Percentiles rank a stretch among this genome's conserved stretches.
Conservation (phyloP, 2,888 invertebrate species). For the Malthinus seriepunctatus region DNA sequence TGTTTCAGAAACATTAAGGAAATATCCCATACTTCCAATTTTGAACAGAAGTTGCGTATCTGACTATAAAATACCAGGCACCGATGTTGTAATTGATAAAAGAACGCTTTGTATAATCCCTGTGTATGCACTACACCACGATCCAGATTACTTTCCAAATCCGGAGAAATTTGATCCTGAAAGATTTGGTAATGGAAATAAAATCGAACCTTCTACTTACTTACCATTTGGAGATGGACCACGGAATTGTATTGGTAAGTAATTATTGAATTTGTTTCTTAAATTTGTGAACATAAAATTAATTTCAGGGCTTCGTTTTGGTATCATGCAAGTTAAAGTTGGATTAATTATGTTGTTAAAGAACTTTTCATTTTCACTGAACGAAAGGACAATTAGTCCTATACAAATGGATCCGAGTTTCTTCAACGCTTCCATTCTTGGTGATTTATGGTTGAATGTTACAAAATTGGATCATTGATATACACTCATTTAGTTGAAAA, state of each 20-base stretch:
- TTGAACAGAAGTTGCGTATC: conserved; percentile 38
- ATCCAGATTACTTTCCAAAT: conserved; percentile 43
- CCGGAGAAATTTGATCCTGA: conserved; percentile 47
- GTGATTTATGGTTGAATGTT: conserved; percentile 30
- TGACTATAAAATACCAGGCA: conserved; percentile 37
- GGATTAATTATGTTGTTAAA: conserved; percentile 29
- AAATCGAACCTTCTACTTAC: conserved; percentile 34
- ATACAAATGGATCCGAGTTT: conserved; percentile 25
- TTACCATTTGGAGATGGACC: conserved; percentile 41
- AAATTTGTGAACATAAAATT: not conserved
- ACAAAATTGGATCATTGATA: no score
- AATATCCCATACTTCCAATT: conserved; percentile 44
- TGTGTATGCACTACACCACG: conserved; percentile 42
- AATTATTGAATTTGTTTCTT: not conserved
- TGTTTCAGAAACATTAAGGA: conserved; percentile 45
- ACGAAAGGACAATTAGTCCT: conserved; percentile 31
- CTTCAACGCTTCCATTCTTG: conserved; percentile 22
- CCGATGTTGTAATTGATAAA: conserved; percentile 33
- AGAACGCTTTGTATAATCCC: conserved; percentile 37
- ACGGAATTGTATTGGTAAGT: conserved; percentile 24
- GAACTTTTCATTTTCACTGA: conserved; percentile 26
- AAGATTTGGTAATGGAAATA: conserved; percentile 39
- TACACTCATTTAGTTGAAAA: no score
- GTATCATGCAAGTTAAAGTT: conserved; percentile 33
- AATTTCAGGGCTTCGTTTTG: conserved; percentile 33